Percentiles rank a stretch among this genome's conserved stretches.
phyloP scores from a whole-genome alignment of 2,888 invertebrate genomes.

The Hedychridium roseum region DNA sequence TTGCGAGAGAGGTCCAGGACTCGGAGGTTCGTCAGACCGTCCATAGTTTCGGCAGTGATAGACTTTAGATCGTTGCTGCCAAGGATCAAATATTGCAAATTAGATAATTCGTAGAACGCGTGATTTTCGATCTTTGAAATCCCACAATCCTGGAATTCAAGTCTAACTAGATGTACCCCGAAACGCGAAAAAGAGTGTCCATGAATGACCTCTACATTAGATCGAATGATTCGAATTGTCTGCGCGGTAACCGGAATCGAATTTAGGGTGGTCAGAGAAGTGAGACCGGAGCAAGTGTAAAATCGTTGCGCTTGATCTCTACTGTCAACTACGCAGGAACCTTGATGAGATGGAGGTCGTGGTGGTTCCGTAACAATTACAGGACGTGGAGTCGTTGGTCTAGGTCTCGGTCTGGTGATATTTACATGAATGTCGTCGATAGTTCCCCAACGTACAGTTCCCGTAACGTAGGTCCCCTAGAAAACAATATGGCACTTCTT shows the following conservation, averaged over 20 bases:
- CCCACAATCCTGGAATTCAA: constrained; percentile 43
- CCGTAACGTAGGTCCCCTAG: constrained; percentile 12
- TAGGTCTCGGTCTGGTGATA: constrained; percentile 14
- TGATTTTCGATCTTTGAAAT: constrained; percentile 37
- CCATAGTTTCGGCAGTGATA: constrained; percentile 30
- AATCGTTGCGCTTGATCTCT: not conserved
- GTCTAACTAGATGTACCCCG: constrained; percentile 33
- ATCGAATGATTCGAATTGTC: constrained; percentile 35
- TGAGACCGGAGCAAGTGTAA: constrained; percentile 38
- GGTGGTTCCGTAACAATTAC: not conserved
- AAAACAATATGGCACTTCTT: not conserved
- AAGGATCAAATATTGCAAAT: constrained; percentile 38
- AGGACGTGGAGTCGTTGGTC: not conserved
- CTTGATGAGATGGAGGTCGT: constrained; percentile 6
- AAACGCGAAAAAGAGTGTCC: constrained; percentile 39
- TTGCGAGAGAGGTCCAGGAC: constrained; percentile 43
- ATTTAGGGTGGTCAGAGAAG: constrained; percentile 31
- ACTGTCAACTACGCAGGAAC: constrained; percentile 20
- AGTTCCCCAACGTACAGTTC: constrained; percentile 41
- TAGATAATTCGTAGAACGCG: constrained; percentile 37
- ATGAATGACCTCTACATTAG: constrained; percentile 36
- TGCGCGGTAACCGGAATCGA: constrained; percentile 31
- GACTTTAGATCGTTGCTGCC: constrained; percentile 39
- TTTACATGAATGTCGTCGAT: constrained; percentile 25
- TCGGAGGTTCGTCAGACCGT: constrained; percentile 28